Percentiles rank a stretch among this genome's conserved stretches.
Conservation (phyloP, 2,888 invertebrate genomes). For the Octodonta nipae region DNA sequence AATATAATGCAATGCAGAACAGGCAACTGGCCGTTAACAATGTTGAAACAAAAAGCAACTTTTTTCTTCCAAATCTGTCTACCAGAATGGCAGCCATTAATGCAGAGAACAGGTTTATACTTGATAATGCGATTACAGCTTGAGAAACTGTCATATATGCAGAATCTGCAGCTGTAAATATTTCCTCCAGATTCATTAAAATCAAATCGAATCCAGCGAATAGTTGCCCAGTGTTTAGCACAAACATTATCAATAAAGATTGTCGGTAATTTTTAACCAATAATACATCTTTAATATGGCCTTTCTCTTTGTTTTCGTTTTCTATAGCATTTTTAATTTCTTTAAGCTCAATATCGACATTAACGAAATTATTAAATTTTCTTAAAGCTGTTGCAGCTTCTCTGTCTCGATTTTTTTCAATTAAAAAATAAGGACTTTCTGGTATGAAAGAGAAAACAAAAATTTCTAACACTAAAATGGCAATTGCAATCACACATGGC, state of each 20-base stretch:
- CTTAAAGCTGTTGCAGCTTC: constrained; percentile 22
- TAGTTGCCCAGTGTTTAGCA: constrained; percentile 26
- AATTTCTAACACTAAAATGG: constrained; percentile 23
- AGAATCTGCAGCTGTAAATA: constrained; percentile 23
- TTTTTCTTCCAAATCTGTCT: constrained; percentile 26
- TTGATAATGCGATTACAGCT: constrained; percentile 26
- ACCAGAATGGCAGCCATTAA: constrained; percentile 20
- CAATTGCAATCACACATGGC: constrained; percentile 13
- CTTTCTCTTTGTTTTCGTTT: constrained; percentile 24
- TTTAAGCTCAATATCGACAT: constrained; percentile 25
- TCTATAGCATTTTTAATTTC: constrained; percentile 25
- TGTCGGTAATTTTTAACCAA: constrained; percentile 26
- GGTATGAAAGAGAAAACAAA: constrained; percentile 31
- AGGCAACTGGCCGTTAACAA: constrained; percentile 24
- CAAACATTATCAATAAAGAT: constrained; percentile 26
- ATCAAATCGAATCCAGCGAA: constrained; percentile 29
- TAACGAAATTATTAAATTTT: constrained; percentile 17
- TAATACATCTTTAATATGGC: constrained; percentile 24
- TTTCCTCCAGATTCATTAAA: constrained; percentile 29
- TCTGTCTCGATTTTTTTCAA: constrained; percentile 23
- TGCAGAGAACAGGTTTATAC: constrained; percentile 24
- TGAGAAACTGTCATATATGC: constrained; percentile 19
- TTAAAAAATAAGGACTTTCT: constrained; percentile 31
- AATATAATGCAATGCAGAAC: constrained; percentile 24
- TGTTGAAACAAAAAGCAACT: constrained; percentile 22